Evolutionary conservation across 2,797 vertebrate species (phyloP).

Genomic region (Anomalospiza imberbis): DNA sequence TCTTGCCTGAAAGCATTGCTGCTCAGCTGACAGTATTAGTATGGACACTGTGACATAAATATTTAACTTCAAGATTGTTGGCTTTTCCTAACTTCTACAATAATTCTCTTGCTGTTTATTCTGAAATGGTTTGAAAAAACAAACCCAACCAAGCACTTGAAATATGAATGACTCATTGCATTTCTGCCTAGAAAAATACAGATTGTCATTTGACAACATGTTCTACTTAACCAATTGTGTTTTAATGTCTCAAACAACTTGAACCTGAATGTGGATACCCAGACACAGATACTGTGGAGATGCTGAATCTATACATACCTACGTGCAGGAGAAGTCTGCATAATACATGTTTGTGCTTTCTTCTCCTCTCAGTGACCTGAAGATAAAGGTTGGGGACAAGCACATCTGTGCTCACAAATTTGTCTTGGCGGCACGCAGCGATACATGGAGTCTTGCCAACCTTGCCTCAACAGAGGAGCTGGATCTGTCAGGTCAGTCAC

Average conservation of each 20-base stretch:
- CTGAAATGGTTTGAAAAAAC: not conserved
- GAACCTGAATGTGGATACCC: not conserved
- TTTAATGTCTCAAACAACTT: not conserved
- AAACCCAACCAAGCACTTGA: not conserved
- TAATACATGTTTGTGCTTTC: not conserved
- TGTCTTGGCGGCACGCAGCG: slow-evolving; percentile 94
- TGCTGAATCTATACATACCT: not conserved
- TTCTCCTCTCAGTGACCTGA: slow-evolving; percentile 85
- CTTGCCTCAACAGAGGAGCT: slow-evolving; percentile 87
- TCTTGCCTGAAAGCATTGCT: not conserved
- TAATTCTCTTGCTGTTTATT: not conserved
- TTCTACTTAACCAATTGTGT: not conserved
- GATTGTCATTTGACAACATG: not conserved
- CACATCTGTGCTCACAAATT: slow-evolving; percentile 91
- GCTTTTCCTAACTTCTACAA: not conserved
- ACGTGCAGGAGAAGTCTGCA: not conserved
- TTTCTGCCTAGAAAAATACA: not conserved
- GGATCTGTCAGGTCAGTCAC: slow-evolving; percentile 89
- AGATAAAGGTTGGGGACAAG: slow-evolving; percentile 86
- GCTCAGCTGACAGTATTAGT: not conserved
- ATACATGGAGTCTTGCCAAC: slow-evolving; percentile 90
- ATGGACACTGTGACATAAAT: not conserved
- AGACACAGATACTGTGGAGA: not conserved
- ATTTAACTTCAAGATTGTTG: not conserved
- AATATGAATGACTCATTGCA: not conserved